Base-by-base conservation (phyloP, 2,113 vertebrate species). In the Talpa occidentalis region DNA sequence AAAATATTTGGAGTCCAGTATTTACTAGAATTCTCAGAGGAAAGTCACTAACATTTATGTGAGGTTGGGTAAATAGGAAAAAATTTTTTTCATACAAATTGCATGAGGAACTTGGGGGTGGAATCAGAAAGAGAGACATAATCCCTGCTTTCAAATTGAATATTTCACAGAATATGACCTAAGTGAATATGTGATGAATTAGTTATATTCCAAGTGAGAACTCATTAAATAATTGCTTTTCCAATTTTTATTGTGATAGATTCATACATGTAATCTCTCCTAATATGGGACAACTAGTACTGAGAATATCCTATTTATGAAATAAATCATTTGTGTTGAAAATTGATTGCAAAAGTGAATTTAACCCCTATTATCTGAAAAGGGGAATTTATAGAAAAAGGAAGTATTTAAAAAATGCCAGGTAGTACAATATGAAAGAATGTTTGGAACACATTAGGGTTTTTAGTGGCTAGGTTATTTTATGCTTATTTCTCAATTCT, bases 271-370 rank as follows among this genome's bases (percentile, higher is more conserved):
- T 14, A 30, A 37, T 90, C 37, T 81, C 80, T 69, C 78, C 92
- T 85, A 88, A 84, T 49, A 70, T 5, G 24, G 42, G 17, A 47
- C 62, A 4, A 44, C 54, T 77, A 73, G 82, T 52, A 62, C 32
- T 56, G 49, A 93, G 62, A 88, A 76, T 56, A 44, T 12, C 11
- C 10, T 77, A 87, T 60, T 87, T 66, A 52, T 8, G 64, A 70
- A 94, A 88, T 80, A 49, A 95, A 76, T 37, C 77, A 60, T 44
- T 64, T 90, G 64, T 24, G 26, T 93, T n/a, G 64, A 67, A 91
- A 76, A 72, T 26, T 93, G 40, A 74, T 42, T 54, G 24, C 21
- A 84, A n/a, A 69, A 54, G 54, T 85, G 10, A 94, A 60, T 70
- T 52, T 82, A 91, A 77, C 1, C 26, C 10, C 35, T 17, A 24